A percentile compares a stretch with the other conserved stretches of the same genome.
Evolutionary conservation across 2,797 vertebrate species (phyloP).

Genomic region (Sternotherus odoratus): DNA sequence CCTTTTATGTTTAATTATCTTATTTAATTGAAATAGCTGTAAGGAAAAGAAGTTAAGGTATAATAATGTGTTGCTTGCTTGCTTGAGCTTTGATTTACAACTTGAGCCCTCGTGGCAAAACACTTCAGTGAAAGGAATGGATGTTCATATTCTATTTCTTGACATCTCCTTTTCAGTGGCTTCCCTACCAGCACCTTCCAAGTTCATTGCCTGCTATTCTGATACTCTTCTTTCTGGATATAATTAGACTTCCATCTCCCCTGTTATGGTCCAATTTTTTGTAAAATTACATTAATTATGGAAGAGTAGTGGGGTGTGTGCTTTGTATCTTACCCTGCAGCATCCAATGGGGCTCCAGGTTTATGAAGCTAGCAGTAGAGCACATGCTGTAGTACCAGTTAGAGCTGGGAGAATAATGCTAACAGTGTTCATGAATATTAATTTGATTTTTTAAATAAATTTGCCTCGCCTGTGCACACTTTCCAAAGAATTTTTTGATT

Average conservation of each 20-base stretch:
- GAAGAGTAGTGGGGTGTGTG: neutral
- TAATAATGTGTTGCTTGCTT: neutral
- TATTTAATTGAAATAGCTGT: neutral
- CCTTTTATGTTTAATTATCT: neutral
- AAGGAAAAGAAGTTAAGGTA: neutral
- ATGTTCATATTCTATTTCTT: neutral
- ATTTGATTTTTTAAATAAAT: neutral
- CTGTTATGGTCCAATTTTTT: neutral
- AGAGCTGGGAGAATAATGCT: neutral
- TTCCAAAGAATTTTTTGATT: neutral
- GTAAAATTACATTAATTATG: neutral
- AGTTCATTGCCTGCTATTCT: neutral
- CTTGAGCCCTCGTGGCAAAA: neutral
- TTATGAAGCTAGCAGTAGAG: neutral
- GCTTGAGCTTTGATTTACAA: neutral
- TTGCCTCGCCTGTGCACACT: neutral
- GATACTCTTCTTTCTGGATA: neutral
- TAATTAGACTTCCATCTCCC: neutral
- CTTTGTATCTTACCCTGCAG: neutral
- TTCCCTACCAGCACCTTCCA: neutral
- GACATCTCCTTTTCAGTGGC: neutral
- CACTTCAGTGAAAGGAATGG: neutral
- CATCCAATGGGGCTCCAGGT: neutral
- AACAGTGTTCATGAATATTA: neutral
- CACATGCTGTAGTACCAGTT: neutral